Base-by-base conservation (phyloP, 2,797 vertebrate species). In the Artibeus jamaicensis region DNA sequence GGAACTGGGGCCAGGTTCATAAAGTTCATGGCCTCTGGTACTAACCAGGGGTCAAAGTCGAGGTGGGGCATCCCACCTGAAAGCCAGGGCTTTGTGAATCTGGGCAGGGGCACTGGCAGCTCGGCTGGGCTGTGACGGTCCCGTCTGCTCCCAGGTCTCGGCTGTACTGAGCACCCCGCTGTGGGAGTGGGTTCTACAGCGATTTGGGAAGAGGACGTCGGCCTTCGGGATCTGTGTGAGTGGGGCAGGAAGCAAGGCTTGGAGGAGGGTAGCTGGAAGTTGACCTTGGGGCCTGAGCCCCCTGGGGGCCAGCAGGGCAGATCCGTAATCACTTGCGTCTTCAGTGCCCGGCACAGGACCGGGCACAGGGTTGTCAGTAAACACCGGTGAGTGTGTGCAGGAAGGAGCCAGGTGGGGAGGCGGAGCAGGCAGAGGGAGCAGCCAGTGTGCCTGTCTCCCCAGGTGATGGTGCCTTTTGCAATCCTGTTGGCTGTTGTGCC, bases 391-490 rank as follows among this genome's bases (percentile, higher is more conserved):
- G 68, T 15, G 24, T 5, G 6, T 6, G 34, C 21, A 5, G 14
- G 93, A 6, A 22, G 9, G 46, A 81, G 22, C 50, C n/a, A 3
- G 50, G 1, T 9, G 18, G 15, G n/a, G 24, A 39, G 18, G 21
- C 11, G n/a, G 48, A 22, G 11, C 14, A 15, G 26, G 79, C 0
- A 16, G 37, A 50, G 14, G 91, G 77, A 3, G 34, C 42, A 53
- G 9, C 91, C 8, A 1, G 46, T 15, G 8, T 93, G 95, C 97
- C 93, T 97, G 87, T 97, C 97, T 92, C 97, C 96, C 42, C 96
- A 99, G 99, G 99, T 99, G 99, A 99, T 99, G 98, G 99, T 99
- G 98, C 99, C 99, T 62, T 99, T 99, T 98, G 98, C 98, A 32
- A 85, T 99, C 98, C 98, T 99, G 99, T 97, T 99, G 98, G 99